Evolutionary conservation across 2,888 invertebrate species (phyloP).

Genomic region (Xanthorhoe spadicearia): DNA sequence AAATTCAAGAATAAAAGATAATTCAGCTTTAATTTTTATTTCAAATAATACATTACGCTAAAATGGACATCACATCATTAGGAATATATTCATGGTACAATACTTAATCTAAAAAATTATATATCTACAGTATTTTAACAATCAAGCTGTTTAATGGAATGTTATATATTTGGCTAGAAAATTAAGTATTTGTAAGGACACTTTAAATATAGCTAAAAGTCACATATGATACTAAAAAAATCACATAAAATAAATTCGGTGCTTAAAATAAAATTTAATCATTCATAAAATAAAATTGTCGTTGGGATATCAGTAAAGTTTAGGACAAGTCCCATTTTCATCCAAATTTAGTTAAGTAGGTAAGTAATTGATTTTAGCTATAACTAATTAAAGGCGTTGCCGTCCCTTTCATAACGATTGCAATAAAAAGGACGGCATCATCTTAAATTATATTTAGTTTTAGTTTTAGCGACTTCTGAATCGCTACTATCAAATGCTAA

Average conservation of each 20-base stretch:
- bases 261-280: not conserved
- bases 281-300: not conserved
- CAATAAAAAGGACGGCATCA: too few species aligned
- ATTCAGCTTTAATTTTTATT: conserved; percentile 54
- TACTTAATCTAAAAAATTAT: conserved; percentile 46
- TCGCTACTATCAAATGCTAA: too few species aligned
- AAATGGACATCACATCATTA: conserved; percentile 60
- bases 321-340: not conserved
- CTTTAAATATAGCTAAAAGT: not conserved
- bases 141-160: conserved; percentile 13
- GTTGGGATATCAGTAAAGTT: not conserved
- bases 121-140: conserved; percentile 15
- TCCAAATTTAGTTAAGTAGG: not conserved
- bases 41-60: conserved; percentile 59
- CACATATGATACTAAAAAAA: not conserved
- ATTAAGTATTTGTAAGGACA: conserved; percentile 1
- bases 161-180: conserved; percentile 15
- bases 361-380: too few species aligned
- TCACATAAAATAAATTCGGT: not conserved
- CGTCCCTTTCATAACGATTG: too few species aligned
- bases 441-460: too few species aligned
- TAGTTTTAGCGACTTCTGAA: too few species aligned
- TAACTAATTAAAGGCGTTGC: too few species aligned
- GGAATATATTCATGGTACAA: conserved; percentile 57
- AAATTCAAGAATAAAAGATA: conserved; percentile 2